Evolutionary conservation across 2,113 vertebrate genomes (phyloP).

Genomic region (Dasyurus viverrinus): DNA sequence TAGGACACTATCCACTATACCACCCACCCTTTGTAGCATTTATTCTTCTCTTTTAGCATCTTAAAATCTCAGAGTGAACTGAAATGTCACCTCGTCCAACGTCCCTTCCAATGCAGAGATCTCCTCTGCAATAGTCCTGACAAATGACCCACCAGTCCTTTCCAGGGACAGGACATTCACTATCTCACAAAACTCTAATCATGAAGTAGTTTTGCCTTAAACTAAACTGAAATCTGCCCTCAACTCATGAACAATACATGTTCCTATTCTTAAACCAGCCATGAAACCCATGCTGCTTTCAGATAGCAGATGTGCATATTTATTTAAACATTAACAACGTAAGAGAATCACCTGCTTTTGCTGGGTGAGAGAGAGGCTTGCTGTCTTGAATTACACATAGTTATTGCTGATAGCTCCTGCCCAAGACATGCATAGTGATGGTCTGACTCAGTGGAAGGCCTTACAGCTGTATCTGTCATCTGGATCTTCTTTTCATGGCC

Average conservation of each 20-base stretch:
- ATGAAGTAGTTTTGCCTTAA: background rate
- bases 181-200: background rate
- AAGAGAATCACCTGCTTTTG: background rate
- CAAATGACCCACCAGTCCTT: background rate
- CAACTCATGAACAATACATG: background rate
- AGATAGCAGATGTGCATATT: background rate
- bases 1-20: background rate
- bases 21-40: background rate
- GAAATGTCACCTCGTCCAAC: background rate
- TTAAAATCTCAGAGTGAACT: background rate
- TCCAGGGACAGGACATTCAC: background rate
- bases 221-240: background rate
- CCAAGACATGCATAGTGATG: background rate
- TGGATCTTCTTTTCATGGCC: background rate
- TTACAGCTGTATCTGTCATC: background rate
- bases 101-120: background rate
- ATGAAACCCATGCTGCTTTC: slow-evolving; percentile 15
- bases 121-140: background rate
- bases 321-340: background rate
- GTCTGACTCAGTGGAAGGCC: background rate
- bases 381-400: background rate
- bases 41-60: background rate
- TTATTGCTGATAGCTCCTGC: background rate
- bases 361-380: background rate
- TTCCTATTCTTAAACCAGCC: background rate